These are phyloP conservation scores for Eleutherodactylus coqui DNA, from an alignment of 2,797 vertebrate species.

Conservation along the genomic window DNA sequence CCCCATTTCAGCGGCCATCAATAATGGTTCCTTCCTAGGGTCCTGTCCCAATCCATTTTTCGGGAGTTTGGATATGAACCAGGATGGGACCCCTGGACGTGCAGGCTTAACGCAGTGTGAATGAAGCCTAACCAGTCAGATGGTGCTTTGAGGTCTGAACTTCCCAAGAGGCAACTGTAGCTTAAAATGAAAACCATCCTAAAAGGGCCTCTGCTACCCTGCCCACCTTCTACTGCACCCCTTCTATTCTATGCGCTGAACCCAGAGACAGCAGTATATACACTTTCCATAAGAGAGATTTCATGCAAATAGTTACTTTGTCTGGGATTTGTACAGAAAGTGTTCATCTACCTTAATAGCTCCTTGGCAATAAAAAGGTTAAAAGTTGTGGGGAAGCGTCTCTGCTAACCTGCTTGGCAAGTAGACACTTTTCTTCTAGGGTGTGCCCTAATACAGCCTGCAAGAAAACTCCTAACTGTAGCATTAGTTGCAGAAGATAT, in stretches of 20 bases:
- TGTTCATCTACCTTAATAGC: not conserved
- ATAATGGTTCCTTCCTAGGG: too few relatives aligned
- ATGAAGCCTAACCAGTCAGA: not conserved
- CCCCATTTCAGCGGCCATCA: too few relatives aligned
- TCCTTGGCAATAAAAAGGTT: constrained; percentile 32
- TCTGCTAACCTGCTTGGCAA: constrained; percentile 45
- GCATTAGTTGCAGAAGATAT: constrained; percentile 11
- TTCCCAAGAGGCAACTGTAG: too few relatives aligned
- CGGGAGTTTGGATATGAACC: too few relatives aligned
- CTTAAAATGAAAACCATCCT: not conserved
- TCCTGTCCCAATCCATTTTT: too few relatives aligned
- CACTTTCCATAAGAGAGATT: too few relatives aligned
- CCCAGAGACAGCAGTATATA: not conserved
- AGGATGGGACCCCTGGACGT: too few relatives aligned
- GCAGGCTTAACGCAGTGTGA: too few relatives aligned
- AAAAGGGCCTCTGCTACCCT: not conserved
- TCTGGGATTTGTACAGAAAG: not conserved
- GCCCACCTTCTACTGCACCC: not conserved
- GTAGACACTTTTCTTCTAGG: constrained; percentile 40
- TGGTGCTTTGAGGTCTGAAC: not conserved
- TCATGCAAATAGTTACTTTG: not conserved
- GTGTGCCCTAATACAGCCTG: constrained; percentile 46
- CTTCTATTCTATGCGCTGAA: not conserved
- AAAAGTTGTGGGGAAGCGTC: constrained; percentile 16
- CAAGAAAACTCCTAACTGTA: constrained; percentile 21